Base-by-base conservation (phyloP, 2,888 invertebrate species). In the Herminia tarsipennalis region DNA sequence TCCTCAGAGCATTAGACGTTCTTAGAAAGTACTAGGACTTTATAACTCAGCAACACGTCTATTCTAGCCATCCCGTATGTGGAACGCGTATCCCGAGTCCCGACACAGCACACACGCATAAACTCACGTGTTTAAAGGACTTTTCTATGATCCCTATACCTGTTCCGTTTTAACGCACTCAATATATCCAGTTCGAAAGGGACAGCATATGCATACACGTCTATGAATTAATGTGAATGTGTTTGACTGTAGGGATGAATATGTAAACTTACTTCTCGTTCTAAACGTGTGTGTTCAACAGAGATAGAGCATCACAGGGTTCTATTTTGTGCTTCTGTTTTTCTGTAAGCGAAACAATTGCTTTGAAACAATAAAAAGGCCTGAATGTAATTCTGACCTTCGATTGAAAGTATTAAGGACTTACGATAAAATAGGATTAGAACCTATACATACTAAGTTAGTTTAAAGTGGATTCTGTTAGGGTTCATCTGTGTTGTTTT, bases 1-100 rank as follows among this genome's bases (percentile, higher is more conserved):
- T 79, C 73, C 74, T 73, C 71, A 57, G 66, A 85, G 87, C 88
- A 91, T 92, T 92, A 92, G 92, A 92, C 67, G 88, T 88, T 90
- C 88, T 92, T 92, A 92, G 92, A 91, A 90, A 81, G 76, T 88
- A 92, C 89, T 75, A 89, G 90, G 92, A 63, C 56, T 65, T 59
- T 66, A 91, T 83, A 78, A 81, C 57, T 37, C 30, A 30, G 61
- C 63, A 86, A 81, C 73, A 83, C 73, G 84, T 89, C 73, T 79
- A 68, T 70, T 54, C 62, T 69, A 70, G 72, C 72, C 61, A 69
- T 72, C 75, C 73, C 81, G 78, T 83, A 81, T 78, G 78, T 81
- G 77, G 76, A 65, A 69, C 67, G 47, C 55, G 54, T 58, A 49
- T 65, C 67, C 73, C 74, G 70, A 75, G 68, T 81, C 77, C 80